Evolutionary conservation across 2,797 vertebrate species (phyloP).

Genomic region (Pipistrellus pygmaeus): DNA sequence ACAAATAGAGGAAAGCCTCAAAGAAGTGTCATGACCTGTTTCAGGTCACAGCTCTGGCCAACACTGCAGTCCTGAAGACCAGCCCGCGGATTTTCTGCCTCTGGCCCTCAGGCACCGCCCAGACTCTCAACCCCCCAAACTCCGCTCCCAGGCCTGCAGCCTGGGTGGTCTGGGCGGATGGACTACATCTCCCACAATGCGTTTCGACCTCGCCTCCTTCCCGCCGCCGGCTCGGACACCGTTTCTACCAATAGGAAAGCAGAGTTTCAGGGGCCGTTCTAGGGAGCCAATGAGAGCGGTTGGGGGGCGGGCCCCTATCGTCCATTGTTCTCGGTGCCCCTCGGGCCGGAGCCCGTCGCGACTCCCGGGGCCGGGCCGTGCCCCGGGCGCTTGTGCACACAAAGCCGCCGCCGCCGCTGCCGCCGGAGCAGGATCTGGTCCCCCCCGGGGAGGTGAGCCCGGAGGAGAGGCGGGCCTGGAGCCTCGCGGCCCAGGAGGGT

Average conservation of each 20-base stretch:
- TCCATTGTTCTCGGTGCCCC: constrained; percentile 82
- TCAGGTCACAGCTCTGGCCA: neutral
- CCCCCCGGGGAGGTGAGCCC: constrained; percentile 63
- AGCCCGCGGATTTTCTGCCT: neutral
- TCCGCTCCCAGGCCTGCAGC: rapidly evolving
- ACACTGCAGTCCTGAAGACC: neutral
- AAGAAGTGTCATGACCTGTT: neutral
- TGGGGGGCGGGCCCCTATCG: constrained; percentile 64
- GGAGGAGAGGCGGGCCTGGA: neutral
- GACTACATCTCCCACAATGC: constrained; percentile 79
- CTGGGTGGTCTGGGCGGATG: rapidly evolving
- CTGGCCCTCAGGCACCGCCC: rapidly evolving
- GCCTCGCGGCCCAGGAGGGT: neutral
- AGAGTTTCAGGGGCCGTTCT: neutral
- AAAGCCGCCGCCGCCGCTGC: neutral
- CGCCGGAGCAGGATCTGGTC: neutral
- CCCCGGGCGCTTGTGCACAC: neutral
- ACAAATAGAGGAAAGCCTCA: neutral
- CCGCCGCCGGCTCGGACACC: neutral
- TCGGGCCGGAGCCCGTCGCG: constrained; percentile 9
- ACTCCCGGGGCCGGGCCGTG: constrained; percentile 5
- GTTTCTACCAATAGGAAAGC: constrained; percentile 37
- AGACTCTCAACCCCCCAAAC: neutral
- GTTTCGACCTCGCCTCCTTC: neutral
- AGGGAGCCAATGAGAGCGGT: constrained; percentile 51